Evolutionary conservation across 2,797 vertebrate genomes (phyloP), one percentile per base, ranked within the genome.

Genomic region (Coregonus ussuriensis): DNA sequence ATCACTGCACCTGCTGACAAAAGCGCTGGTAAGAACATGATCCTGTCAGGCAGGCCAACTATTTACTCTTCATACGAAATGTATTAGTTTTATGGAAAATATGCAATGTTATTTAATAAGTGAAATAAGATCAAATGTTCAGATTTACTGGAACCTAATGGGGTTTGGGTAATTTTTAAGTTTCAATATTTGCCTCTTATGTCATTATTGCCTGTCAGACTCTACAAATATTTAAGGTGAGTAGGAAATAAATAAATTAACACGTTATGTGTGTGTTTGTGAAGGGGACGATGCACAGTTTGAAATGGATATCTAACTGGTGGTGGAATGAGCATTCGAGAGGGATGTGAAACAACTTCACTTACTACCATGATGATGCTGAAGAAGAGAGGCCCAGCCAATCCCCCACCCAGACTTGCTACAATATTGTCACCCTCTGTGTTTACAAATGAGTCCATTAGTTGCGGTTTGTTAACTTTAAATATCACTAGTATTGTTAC

Each of bases 281-380:
- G 18, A 76, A 95, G 93, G 88, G 79, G 93, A 95, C 1, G 94
- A 95, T 0, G 88, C 92, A 11, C 93, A 95, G 85, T 95, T 95
- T 89, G 92, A 94, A 87, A 94, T 95, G 92, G 94, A 95, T 85
- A 93, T 95, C 88, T 95, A 93, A 80, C n/a, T 2, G 21, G 5
- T 73, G 74, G 56, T 66, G 37, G 52, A 75, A 59, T 18, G 16
- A 74, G 65, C 18, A 63, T 33, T 59, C 41, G 68, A 11, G 76
- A 56, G 15, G 11, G 53, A 79, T 37, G 73, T 79, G 79, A 82
- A 72, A 79, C 71, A 56, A 15, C 35, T 33, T 25, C 47, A 66
- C 71, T 14, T 66, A 63, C 56, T 68, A 74, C 72, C 54, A 79
- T 51, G 77, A 79, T 51, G 77, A 82, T 77, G 82, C 82, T 84